These are phyloP conservation scores for Cataglyphis albicans DNA, from an alignment of 2,888 invertebrate species.

Conservation along the genomic window DNA sequence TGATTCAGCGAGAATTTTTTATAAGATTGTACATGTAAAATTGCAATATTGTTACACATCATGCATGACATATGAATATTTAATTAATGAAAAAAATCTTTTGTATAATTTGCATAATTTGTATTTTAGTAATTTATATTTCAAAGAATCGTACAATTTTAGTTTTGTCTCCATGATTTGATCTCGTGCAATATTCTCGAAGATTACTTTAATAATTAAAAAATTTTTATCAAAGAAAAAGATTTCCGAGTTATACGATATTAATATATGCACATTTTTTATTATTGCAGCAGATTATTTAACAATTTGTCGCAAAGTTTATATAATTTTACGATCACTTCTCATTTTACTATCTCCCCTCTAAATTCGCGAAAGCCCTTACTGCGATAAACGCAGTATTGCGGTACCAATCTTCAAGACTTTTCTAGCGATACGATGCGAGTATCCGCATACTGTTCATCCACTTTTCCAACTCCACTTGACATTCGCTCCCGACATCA, in stretches of 20 bases:
- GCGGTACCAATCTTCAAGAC: conserved; percentile 36
- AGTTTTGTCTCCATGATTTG: neutral
- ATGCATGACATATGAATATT: neutral
- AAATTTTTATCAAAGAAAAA: neutral
- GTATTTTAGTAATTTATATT: neutral
- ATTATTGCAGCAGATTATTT: conserved; percentile 12
- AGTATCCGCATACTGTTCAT: conserved; percentile 49
- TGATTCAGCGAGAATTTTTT: neutral
- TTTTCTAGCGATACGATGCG: conserved; percentile 32
- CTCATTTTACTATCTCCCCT: conserved; percentile 4
- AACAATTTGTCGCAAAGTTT: neutral
- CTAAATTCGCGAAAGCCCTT: conserved; percentile 26
- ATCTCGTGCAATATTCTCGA: neutral
- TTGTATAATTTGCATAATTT: neutral
- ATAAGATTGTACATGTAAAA: neutral
- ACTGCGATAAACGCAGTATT: conserved; percentile 13
- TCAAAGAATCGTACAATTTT: neutral
- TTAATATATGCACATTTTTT: neutral
- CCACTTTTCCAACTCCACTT: conserved; percentile 35
- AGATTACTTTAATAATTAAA: neutral
- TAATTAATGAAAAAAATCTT: neutral
- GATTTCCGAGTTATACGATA: neutral
- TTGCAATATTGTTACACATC: conserved; percentile 4
- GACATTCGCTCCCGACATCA: conserved; percentile 42
- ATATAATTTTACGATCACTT: conserved; percentile 4